phyloP scores from a whole-genome alignment of 2,888 invertebrate species.

The Caenorhabditis sinica region DNA sequence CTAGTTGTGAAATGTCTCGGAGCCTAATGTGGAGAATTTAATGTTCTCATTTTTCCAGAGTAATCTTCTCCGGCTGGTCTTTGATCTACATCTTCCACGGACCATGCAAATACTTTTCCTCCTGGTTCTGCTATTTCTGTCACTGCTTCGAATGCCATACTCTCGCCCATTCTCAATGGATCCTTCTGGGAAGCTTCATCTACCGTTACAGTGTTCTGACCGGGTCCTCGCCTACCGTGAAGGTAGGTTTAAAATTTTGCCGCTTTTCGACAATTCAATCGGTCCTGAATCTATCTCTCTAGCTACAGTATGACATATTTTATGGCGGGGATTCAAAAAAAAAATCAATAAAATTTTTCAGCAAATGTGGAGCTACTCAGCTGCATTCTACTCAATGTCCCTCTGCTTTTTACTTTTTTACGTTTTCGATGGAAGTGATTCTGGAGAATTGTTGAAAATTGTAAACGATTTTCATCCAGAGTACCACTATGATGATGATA shows the following conservation, averaged over 20 bases:
- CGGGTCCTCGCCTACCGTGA: slow-evolving; percentile 28
- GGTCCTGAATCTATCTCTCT: too few species aligned
- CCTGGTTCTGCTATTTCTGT: slow-evolving; percentile 65
- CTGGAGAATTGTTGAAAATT: slow-evolving; percentile 41
- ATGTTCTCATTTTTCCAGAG: slow-evolving; percentile 29
- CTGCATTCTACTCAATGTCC: slow-evolving; percentile 46
- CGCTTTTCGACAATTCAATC: too few species aligned
- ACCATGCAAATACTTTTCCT: slow-evolving; percentile 49
- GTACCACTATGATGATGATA: slow-evolving; percentile 48
- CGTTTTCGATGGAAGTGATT: slow-evolving; percentile 35
- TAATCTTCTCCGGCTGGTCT: slow-evolving; percentile 63
- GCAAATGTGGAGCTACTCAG: slow-evolving; percentile 24
- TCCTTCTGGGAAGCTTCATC: slow-evolving; percentile 64
- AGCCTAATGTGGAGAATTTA: not conserved
- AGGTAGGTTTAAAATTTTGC: too few species aligned
- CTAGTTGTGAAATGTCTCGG: too few species aligned
- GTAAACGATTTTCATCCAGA: slow-evolving; percentile 41
- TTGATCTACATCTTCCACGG: slow-evolving; percentile 68
- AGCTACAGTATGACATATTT: too few species aligned
- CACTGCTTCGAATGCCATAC: slow-evolving; percentile 67
- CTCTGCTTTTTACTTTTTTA: slow-evolving; percentile 44
- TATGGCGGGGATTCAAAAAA: too few species aligned
- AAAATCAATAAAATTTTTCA: slow-evolving; percentile 13
- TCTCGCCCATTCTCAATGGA: slow-evolving; percentile 70
- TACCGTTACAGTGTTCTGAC: slow-evolving; percentile 60